Evolutionary conservation across 2,888 invertebrate species (phyloP), one percentile per base, ranked within the genome.

Genomic region (Xanthostigma xanthostigma): DNA sequence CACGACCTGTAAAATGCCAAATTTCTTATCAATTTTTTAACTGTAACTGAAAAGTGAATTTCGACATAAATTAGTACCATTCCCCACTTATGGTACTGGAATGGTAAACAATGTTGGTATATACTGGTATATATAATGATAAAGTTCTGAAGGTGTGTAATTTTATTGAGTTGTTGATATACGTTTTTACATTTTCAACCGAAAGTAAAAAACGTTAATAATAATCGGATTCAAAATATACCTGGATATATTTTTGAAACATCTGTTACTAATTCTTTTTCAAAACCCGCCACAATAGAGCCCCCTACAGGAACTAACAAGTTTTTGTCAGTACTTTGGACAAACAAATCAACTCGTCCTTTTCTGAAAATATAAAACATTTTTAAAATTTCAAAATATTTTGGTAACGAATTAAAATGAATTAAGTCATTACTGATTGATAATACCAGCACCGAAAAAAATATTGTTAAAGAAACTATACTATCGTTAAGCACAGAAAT

Each of bases 251-350:
- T 74, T 63, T 78, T 78, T 36, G 82, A 76, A 53, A 89, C 76
- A 53, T 72, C 66, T 53, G 77, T 72, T 33, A 86, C 65, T 17
- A 77, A 64, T 36, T 66, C 64, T 53, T 74, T 70, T 60, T 84
- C 74, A 62, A 80, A 82, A 0, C 81, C 79, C 27, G 81, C 84
- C 49, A 89, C 77, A 43, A 86, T 72, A 11, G 86, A 78, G 2
- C 88, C 89, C 9, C 89, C 89, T 2, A 90, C 88, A 11, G 89
- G 89, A 27, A 89, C 86, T 66, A 87, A 64, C 51, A 89, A 77
- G 67, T 89, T 89, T 63, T 90, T 89, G 64, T 89, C 89, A 9
- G 84, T 81, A 59, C 86, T 87, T 63, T 89, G 88, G 35, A 90
- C 81, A 64, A 87, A 80, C 6, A 79, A 76, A 66, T 89, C 88